These are phyloP conservation scores for Mercenaria mercenaria DNA, from an alignment of 1,140 invertebrate genomes.

Conservation along the genomic window DNA sequence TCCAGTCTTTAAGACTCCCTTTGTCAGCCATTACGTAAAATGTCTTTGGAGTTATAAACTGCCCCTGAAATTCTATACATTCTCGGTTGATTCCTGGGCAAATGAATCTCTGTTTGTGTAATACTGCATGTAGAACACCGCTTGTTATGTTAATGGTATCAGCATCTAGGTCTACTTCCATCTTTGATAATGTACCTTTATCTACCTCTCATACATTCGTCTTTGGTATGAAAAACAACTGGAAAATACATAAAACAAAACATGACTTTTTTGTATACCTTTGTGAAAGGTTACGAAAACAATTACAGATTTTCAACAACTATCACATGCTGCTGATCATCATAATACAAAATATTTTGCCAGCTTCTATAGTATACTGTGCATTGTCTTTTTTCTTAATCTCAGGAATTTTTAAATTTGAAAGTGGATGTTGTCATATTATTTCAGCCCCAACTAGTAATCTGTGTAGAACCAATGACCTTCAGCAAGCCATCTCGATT, in stretches of 20 bases:
- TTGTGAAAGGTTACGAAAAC: no score
- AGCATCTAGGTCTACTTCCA: slow-evolving; percentile 26
- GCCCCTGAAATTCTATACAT: slow-evolving; percentile 85
- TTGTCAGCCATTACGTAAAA: slow-evolving; percentile 86
- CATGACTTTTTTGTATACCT: no score
- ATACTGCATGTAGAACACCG: slow-evolving; percentile 82
- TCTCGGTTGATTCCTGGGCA: slow-evolving; percentile 86
- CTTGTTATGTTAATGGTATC: slow-evolving; percentile 82
- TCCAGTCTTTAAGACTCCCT: slow-evolving; percentile 87
- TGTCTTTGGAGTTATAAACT: slow-evolving; percentile 84
- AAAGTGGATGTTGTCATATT: no score
- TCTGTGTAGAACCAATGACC: no score
- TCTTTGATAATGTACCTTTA: not conserved
- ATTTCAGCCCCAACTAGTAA: no score
- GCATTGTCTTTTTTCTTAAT: no score
- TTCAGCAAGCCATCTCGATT: no score
- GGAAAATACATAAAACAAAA: not conserved
- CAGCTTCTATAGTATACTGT: no score
- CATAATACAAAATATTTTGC: no score
- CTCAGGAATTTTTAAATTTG: no score
- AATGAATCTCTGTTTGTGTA: slow-evolving; percentile 85
- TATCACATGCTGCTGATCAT: no score
- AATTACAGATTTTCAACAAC: no score
- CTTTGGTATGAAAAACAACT: not conserved
- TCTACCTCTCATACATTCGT: not conserved